Evolutionary conservation across 2,888 invertebrate genomes (phyloP), one percentile per base, ranked within the genome.

Genomic region (Amaurobius ferox): DNA sequence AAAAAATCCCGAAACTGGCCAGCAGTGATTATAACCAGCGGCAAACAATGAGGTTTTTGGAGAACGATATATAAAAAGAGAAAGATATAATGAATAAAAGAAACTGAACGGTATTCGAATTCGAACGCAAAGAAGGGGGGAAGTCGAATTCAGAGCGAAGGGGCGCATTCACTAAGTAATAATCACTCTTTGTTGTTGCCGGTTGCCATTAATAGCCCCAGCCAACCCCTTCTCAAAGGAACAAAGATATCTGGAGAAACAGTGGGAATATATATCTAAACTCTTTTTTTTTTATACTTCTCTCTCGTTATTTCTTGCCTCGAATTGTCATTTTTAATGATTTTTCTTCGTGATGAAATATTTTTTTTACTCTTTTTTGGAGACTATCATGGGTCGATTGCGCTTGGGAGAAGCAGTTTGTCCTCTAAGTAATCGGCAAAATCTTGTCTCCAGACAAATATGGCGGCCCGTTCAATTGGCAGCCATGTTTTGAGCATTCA

Each of bases 181-280:
- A 83, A 83, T 83, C 83, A 83, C 83, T 71, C 76, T 72, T 77
- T 83, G 83, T 83, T 76, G 83, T 68, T 77, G 83, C 83, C 76
- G 76, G 81, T 81, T 72, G 76, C 83, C 83, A 71, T 83, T 83
- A 83, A 83, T 83, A 83, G 83, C 83, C 77, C 83, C n/a, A n/a
- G n/a, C 66, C 28, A 77, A 71, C 62, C 55, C 39, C 48, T 71
- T 23, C 23, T 55, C 3, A 26, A 29, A 72, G 71, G 76, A 77
- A 83, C 71, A 77, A 83, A 72, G 83, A 83, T 77, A 71, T 61
- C 30, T 61, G 26, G 29, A 23, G 66, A 77, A 77, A 83, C 83
- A 81, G 70, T 68, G 70, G 55, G 76, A 55, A 81, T 80, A 83
- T 76, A 83, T 83, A 83, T 68, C 19, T 55, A n/a, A 64, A 64